Conservation (phyloP, 2,888 invertebrate genomes). For the Scaptomyza polygonia region DNA sequence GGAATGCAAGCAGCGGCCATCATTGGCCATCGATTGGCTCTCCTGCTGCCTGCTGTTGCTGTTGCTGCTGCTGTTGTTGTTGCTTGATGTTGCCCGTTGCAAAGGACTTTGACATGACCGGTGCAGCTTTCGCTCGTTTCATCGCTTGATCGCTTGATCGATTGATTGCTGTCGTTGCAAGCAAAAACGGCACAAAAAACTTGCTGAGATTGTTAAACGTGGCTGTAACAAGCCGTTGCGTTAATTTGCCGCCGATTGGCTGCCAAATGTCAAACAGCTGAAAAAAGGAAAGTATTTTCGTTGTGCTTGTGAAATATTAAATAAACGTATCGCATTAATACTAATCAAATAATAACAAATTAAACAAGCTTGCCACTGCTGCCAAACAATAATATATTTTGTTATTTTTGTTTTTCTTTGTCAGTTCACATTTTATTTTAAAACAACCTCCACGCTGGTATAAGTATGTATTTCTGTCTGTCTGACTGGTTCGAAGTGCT, state of each 20-base stretch:
- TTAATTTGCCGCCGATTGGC: constrained; percentile 84
- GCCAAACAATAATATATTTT: constrained; percentile 43
- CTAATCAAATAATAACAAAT: constrained; percentile 47
- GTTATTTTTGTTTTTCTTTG: constrained; percentile 21
- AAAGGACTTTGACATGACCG: constrained; percentile 79
- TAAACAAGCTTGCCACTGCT: constrained; percentile 50
- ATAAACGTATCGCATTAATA: constrained; percentile 41
- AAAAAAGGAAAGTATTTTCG: constrained; percentile 65
- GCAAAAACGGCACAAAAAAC: constrained; percentile 30
- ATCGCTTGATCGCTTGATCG: constrained; percentile 82
- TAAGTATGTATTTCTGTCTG: constrained; percentile 4
- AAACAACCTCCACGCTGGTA: constrained; percentile 58
- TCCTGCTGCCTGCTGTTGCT: constrained; percentile 21
- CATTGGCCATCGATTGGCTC: constrained; percentile 72
- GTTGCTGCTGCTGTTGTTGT: constrained; percentile 12
- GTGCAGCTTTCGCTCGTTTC: constrained; percentile 79
- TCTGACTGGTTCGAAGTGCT: constrained; percentile 47
- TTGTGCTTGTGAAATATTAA: constrained; percentile 50
- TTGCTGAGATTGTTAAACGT: constrained; percentile 72
- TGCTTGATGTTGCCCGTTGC: constrained; percentile 31
- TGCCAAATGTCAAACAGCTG: constrained; percentile 69
- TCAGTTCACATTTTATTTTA: constrained; percentile 21
- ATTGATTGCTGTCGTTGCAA: constrained; percentile 81
- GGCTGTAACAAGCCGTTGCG: constrained; percentile 81
- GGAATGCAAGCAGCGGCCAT: constrained; percentile 80